These are phyloP conservation scores for Spodoptera littoralis DNA, from an alignment of 2,888 invertebrate genomes.

Conservation along the genomic window DNA sequence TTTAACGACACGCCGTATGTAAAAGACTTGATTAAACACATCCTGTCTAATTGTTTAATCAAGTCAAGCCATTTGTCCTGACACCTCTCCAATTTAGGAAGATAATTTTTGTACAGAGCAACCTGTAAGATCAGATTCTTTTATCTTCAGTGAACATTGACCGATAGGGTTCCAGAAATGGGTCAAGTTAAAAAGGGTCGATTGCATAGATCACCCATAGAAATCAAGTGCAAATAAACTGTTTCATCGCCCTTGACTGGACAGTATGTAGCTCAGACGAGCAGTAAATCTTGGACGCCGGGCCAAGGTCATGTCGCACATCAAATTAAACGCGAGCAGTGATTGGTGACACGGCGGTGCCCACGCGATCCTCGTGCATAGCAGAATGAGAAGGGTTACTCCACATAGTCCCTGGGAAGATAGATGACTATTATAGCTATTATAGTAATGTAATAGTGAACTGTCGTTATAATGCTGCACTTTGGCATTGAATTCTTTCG, in stretches of 20 bases:
- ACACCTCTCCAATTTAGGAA: too few species aligned
- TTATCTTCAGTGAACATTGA: background rate
- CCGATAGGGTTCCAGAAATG: background rate
- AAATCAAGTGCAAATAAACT: slow-evolving; percentile 26
- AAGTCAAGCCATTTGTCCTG: too few species aligned
- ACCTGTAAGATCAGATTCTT: background rate
- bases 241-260: slow-evolving; percentile 36
- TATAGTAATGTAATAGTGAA: too few species aligned
- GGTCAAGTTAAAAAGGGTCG: background rate
- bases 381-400: slow-evolving; percentile 30
- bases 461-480: too few species aligned
- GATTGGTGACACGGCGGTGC: slow-evolving; percentile 51
- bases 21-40: too few species aligned
- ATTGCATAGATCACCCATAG: slow-evolving; percentile 11
- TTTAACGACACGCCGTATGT: too few species aligned
- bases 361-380: slow-evolving; percentile 21
- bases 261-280: slow-evolving; percentile 36
- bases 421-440: too few species aligned
- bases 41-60: too few species aligned
- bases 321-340: slow-evolving; percentile 48
- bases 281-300: slow-evolving; percentile 48
- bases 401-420: background rate
- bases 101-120: background rate
- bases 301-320: slow-evolving; percentile 54
- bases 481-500: too few species aligned